Base-by-base conservation (phyloP, 2,797 vertebrate species). In the Galagoides demidoff region DNA sequence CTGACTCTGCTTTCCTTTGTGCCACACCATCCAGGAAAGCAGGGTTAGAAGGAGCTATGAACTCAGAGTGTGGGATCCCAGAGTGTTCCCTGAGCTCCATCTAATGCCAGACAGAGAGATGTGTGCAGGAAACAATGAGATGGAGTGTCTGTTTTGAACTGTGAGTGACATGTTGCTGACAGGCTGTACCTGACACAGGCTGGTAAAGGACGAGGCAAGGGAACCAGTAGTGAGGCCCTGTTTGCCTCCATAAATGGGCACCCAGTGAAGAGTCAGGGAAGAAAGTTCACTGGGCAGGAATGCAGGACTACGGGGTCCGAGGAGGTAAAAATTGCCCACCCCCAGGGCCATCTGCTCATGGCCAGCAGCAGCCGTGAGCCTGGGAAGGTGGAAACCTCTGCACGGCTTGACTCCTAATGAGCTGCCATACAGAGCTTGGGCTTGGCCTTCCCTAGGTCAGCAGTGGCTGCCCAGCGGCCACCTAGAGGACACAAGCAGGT, bases 391-490 rank as follows among this genome's bases (percentile, higher is more conserved):
- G 22, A 49, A 34, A 49, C 13, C 8, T 19, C 20, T 34, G 6
- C 9, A n/a, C 20, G 77, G 29, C 22, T 31, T 1, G 22, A 2
- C 16, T 68, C 12, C 17, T 11, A 2, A 89, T 31, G 13, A 76
- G n/a, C 16, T 22, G 17, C 10, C 7, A 19, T 52, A 8, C 8
- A 79, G 49, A 84, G 55, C 17, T 27, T 12, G 14, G n/a, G 13
- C 4, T 10, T 20, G 0, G 55, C 43, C 12, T 3, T 20, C 27
- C 23, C 17, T 1, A 10, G 8, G 27, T 1, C 68, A n/a, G 27
- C 43, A 14, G 7, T 2, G 16, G 31, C 43, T 43, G 16, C n/a
- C 25, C 34, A 79, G 5, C 6, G 1, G 13, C 59, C 91, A 29
- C n/a, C 55, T 8, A n/a, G 20, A 19, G 10, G 45, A 34, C 1